phyloP scores from a whole-genome alignment of 1,140 invertebrate species.

The Aphelinus certus region DNA sequence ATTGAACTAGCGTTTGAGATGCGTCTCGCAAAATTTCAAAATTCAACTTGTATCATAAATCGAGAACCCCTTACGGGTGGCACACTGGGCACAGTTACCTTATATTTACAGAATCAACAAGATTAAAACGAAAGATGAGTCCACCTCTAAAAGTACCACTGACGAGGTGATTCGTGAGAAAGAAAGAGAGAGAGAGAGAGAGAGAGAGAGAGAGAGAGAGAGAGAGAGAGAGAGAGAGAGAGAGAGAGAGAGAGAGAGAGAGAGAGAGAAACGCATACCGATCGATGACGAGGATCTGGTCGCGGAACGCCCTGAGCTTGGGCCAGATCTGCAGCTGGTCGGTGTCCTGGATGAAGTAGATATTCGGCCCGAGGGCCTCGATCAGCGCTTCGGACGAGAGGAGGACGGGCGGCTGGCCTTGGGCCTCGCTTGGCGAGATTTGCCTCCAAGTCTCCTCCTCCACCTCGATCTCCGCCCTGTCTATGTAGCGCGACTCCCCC shows the following conservation, averaged over 20 bases:
- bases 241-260: no score
- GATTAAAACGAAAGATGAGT: conserved; percentile 27
- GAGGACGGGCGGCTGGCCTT: conserved; percentile 27
- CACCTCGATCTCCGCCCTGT: conserved; percentile 39
- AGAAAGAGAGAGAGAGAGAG: neutral
- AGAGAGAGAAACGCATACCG: conserved; percentile 42
- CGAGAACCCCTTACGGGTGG: no score
- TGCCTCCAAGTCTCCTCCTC: conserved; percentile 49
- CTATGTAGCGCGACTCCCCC: neutral
- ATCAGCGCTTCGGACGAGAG: conserved; percentile 33
- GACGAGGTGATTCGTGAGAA: no score
- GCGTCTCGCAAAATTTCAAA: no score
- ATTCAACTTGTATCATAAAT: no score
- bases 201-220: neutral
- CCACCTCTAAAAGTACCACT: no score
- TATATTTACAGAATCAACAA: no score
- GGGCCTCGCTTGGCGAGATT: conserved; percentile 42
- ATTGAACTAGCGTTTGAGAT: no score
- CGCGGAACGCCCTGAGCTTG: conserved; percentile 49
- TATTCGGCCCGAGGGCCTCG: conserved; percentile 36
- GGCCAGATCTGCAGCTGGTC: conserved; percentile 48
- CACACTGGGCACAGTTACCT: no score
- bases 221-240: neutral
- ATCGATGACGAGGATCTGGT: conserved; percentile 57
- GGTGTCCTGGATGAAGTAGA: conserved; percentile 51